Conservation (phyloP, 2,888 invertebrate genomes). For the Leptopterna dolabrata region DNA sequence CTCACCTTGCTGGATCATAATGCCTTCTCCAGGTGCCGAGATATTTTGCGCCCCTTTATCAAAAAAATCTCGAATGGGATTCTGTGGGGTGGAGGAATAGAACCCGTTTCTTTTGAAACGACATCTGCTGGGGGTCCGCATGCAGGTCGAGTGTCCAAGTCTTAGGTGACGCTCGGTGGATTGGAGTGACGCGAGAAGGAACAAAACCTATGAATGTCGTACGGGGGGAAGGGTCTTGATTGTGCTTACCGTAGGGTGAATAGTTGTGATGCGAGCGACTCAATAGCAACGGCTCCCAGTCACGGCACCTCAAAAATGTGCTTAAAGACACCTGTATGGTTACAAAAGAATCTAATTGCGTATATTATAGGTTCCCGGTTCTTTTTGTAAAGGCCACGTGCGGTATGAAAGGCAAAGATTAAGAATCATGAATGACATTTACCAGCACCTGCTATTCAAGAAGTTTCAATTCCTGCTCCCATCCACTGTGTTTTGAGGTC, state of each 20-base stretch:
- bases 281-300: neutral
- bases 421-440: neutral
- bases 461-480: neutral
- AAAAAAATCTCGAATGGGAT: neutral
- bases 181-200: neutral
- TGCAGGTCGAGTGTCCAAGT: slow-evolving; percentile 23
- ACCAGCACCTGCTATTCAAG: neutral
- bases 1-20: neutral
- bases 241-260: neutral
- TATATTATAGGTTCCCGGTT: neutral
- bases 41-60: slow-evolving; percentile 3
- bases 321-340: slow-evolving; percentile 6
- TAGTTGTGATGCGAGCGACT: neutral
- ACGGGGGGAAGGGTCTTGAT: neutral
- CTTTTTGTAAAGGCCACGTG: neutral
- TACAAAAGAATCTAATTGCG: slow-evolving; percentile 23
- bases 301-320: neutral
- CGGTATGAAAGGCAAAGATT: neutral
- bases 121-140: slow-evolving; percentile 17
- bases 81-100: neutral
- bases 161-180: neutral
- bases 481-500: neutral
- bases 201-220: neutral
- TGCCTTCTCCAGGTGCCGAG: slow-evolving; percentile 31
- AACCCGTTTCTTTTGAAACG: neutral